phyloP scores from a whole-genome alignment of 2,113 vertebrate genomes.

The Spheniscus mendiculus region DNA sequence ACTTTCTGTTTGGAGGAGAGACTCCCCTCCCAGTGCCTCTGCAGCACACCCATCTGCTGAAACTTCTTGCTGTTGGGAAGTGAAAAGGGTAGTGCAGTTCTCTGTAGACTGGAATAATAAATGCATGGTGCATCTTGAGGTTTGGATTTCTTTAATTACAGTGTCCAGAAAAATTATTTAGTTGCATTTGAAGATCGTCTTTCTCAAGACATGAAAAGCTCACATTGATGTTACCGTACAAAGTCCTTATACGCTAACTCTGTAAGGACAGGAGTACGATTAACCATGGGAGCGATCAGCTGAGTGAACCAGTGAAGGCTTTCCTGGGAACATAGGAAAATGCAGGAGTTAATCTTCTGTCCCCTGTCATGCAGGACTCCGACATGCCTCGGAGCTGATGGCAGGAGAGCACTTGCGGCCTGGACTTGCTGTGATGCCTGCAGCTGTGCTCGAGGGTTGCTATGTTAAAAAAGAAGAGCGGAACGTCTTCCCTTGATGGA shows the following conservation, averaged over 20 bases:
- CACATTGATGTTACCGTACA: neutral
- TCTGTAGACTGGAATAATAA: neutral
- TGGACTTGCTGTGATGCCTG: neutral
- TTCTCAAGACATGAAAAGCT: neutral
- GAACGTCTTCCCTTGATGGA: fast-evolving
- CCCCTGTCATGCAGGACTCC: fast-evolving
- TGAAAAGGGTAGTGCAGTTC: neutral
- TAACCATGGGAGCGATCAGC: neutral
- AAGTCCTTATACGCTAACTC: neutral
- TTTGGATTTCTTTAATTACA: neutral
- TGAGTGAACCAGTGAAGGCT: neutral
- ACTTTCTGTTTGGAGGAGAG: neutral
- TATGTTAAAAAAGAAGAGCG: neutral
- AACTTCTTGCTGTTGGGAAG: neutral
- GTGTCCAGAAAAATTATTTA: neutral
- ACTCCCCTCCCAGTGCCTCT: neutral
- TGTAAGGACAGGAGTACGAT: too few species aligned
- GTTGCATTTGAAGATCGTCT: neutral
- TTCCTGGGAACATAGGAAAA: neutral
- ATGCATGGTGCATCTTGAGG: fast-evolving
- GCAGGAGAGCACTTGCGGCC: neutral
- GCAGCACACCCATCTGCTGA: neutral
- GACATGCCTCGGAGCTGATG: neutral
- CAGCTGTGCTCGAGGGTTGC: neutral
- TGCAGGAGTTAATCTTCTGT: neutral